Conservation (phyloP, 1,140 invertebrate species). For the Zelostemma sp. region DNA sequence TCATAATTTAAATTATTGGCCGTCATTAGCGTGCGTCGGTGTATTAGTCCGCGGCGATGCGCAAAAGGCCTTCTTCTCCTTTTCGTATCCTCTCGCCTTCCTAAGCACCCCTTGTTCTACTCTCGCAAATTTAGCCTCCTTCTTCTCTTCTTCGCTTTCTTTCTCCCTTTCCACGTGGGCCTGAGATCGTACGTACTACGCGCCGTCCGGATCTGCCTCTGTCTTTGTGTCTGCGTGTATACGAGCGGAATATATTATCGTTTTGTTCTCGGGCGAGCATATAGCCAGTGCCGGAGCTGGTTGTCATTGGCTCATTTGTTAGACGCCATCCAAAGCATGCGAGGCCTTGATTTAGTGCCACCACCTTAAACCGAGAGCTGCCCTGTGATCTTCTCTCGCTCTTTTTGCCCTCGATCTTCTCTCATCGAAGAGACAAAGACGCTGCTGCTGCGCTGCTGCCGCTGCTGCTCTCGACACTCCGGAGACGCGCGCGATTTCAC, state of each 20-base stretch:
- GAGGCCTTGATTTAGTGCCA: constrained; percentile 70
- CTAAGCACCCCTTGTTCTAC: constrained; percentile 25
- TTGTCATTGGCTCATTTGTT: constrained; percentile 72
- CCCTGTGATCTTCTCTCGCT: constrained; percentile 49
- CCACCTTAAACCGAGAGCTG: constrained; percentile 60
- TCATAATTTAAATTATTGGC: constrained; percentile 70
- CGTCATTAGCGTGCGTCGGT: constrained; percentile 64
- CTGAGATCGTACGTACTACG: constrained; percentile 28
- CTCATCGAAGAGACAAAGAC: constrained; percentile 61
- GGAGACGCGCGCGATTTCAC: constrained; percentile 52
- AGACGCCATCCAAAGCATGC: constrained; percentile 70
- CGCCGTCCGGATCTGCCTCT: constrained; percentile 30
- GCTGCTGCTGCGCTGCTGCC: constrained; percentile 49
- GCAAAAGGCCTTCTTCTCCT: constrained; percentile 42
- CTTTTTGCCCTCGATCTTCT: constrained; percentile 51
- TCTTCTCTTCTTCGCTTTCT: constrained; percentile 29
- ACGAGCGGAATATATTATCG: constrained; percentile 68
- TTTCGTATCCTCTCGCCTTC: constrained; percentile 6
- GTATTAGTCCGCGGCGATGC: constrained; percentile 64
- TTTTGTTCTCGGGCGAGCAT: constrained; percentile 63
- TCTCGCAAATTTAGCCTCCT: constrained; percentile 25
- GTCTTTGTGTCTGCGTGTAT: constrained; percentile 43
- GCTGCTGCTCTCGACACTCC: background rate
- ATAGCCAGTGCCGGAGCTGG: constrained; percentile 59
- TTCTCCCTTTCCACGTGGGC: constrained; percentile 21